phyloP scores from a whole-genome alignment of 1,140 invertebrate species.

The Latrodectus geometricus region DNA sequence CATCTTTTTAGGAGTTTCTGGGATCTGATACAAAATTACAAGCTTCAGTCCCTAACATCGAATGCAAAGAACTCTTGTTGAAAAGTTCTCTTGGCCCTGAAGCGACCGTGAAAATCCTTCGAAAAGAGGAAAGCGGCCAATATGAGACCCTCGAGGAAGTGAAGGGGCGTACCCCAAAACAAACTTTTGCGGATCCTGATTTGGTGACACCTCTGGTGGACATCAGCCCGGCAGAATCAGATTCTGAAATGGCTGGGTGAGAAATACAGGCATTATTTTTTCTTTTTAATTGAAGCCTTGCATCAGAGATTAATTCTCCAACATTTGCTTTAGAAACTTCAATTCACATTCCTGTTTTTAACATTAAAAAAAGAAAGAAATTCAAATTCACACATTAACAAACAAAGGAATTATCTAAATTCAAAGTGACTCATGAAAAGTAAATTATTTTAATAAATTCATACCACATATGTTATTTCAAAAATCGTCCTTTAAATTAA shows the following conservation, averaged over 20 bases:
- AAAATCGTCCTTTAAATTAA: no score
- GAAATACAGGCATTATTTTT: not conserved
- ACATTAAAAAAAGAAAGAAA: no score
- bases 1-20: constrained; percentile 26
- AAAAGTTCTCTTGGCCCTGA: constrained; percentile 75
- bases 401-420: no score
- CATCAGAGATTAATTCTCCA: no score
- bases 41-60: not conserved
- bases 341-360: no score
- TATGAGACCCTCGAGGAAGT: constrained; percentile 38
- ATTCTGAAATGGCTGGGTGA: constrained; percentile 66
- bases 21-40: not conserved
- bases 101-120: constrained; percentile 72
- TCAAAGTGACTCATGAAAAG: no score
- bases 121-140: constrained; percentile 65
- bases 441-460: no score
- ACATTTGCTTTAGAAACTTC: no score
- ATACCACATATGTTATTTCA: no score
- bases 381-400: no score
- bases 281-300: no score
- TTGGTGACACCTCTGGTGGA: constrained; percentile 53
- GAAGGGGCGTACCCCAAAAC: constrained; percentile 38
- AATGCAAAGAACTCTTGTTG: constrained; percentile 64
- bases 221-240: constrained; percentile 73
- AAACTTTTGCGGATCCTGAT: constrained; percentile 58